Evolutionary conservation across 1,140 invertebrate genomes (phyloP).

Genomic region (Dendrolimus punctatus): DNA sequence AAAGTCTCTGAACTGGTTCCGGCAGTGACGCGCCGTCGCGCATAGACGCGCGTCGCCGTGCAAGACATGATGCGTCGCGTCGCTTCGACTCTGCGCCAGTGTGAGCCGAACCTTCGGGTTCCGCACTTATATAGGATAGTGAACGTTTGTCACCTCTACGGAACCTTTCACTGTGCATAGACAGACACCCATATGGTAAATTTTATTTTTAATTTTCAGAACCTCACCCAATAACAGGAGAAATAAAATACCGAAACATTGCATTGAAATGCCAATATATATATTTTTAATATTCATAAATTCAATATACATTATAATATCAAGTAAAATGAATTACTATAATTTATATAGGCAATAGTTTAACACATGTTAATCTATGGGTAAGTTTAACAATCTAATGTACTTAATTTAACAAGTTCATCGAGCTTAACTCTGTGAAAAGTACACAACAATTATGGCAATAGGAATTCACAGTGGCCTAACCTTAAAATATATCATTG

Average conservation of each 20-base stretch:
- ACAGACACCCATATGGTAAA: no score
- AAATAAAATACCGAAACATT: slow-evolving; percentile 13
- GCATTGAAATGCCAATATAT: slow-evolving; percentile 67
- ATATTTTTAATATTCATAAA: slow-evolving; percentile 72
- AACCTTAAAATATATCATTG: slow-evolving; percentile 10
- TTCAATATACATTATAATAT: slow-evolving; percentile 71
- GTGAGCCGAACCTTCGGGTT: no score
- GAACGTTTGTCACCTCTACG: no score
- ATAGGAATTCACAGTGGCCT: slow-evolving; percentile 65
- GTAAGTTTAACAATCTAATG: slow-evolving; percentile 68
- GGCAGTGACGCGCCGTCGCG: no score
- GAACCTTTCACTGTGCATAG: no score
- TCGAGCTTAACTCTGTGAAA: slow-evolving; percentile 10
- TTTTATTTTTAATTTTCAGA: no score
- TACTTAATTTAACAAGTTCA: slow-evolving; percentile 55
- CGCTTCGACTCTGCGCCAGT: no score
- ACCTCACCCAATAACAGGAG: background rate
- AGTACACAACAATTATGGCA: slow-evolving; percentile 44
- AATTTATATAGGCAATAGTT: slow-evolving; percentile 72
- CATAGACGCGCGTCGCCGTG: no score
- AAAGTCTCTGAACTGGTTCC: no score
- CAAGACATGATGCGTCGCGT: no score
- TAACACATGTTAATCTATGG: slow-evolving; percentile 70
- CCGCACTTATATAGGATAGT: no score
- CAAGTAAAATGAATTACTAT: slow-evolving; percentile 70